These are phyloP conservation scores for Halichoerus grypus DNA, from an alignment of 2,113 vertebrate species.

Conservation along the genomic window DNA sequence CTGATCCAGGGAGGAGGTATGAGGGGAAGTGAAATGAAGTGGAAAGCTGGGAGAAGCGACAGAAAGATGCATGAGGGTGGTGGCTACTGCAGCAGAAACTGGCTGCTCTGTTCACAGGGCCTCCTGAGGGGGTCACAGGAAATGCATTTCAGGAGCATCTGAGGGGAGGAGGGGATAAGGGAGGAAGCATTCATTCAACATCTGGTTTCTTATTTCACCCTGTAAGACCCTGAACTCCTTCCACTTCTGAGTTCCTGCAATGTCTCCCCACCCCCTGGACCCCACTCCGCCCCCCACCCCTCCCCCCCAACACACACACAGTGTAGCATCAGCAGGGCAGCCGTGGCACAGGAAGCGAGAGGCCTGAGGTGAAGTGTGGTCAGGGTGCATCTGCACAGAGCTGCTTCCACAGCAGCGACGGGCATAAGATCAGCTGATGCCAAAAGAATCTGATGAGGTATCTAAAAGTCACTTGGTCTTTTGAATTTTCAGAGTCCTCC, in stretches of 20 bases:
- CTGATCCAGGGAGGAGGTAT: background rate
- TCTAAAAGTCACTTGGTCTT: background rate
- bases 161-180: background rate
- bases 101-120: background rate
- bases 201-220: background rate
- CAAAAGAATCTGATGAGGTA: background rate
- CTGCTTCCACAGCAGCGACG: background rate
- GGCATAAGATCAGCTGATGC: background rate
- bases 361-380: background rate
- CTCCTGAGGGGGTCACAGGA: background rate
- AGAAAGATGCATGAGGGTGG: background rate
- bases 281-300: too few species aligned
- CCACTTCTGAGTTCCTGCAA: background rate
- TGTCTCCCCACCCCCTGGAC: accelerated
- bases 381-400: background rate
- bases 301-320: background rate
- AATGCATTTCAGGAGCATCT: background rate
- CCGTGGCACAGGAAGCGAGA: background rate
- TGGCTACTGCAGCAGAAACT: background rate
- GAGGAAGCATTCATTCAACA: background rate
- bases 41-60: background rate
- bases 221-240: background rate
- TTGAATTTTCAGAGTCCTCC: background rate
- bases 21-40: background rate
- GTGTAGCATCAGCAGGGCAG: background rate